Evolutionary conservation across 2,797 vertebrate genomes (phyloP).

Genomic region (Melopsittacus undulatus): DNA sequence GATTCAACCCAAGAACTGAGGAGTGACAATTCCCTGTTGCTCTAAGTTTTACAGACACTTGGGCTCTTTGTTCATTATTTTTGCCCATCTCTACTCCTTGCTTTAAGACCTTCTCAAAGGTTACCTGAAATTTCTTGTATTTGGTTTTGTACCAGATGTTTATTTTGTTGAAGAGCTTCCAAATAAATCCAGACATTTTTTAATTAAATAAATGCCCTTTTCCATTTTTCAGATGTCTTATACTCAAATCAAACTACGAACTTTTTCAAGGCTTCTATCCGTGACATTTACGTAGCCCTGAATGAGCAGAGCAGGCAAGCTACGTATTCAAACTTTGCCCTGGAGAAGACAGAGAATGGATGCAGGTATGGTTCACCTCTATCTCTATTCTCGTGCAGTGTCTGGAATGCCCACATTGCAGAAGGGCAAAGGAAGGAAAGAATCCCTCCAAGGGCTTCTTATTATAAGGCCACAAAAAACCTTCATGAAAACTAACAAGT

Average conservation of each 20-base stretch:
- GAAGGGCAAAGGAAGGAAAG: neutral
- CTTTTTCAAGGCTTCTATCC: neutral
- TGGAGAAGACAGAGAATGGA: neutral
- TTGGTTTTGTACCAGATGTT: neutral
- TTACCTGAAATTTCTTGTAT: neutral
- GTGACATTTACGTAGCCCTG: neutral
- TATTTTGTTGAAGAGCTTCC: neutral
- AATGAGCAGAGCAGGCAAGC: neutral
- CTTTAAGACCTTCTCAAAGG: neutral
- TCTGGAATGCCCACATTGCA: neutral
- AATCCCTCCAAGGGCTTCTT: neutral
- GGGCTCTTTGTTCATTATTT: neutral
- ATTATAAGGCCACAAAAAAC: neutral
- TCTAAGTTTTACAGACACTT: neutral
- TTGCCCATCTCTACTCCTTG: neutral
- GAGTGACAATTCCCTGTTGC: neutral
- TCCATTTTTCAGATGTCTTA: neutral
- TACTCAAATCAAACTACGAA: neutral
- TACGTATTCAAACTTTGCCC: neutral
- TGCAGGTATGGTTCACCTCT: neutral
- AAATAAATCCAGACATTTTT: neutral
- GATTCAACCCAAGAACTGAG: neutral
- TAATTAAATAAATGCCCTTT: neutral
- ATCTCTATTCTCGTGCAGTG: neutral
- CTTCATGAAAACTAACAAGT: neutral